A percentile compares a stretch with the other conserved stretches of the same genome.
Conservation (phyloP, 2,888 invertebrate species). For the Gandaritis pyraliata region DNA sequence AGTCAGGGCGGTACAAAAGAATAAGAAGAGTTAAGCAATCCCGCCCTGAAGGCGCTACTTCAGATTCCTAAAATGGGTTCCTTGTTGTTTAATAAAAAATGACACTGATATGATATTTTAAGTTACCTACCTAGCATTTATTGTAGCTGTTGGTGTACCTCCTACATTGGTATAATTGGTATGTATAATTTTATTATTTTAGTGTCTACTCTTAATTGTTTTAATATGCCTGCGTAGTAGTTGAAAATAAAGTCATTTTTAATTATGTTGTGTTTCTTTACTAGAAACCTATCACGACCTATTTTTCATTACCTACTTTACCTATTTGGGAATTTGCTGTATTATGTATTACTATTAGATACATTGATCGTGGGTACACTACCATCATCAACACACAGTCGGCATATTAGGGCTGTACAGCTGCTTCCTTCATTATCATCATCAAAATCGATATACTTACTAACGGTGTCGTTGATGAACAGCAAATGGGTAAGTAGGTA, state of each 20-base stretch:
- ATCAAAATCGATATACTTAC: too few species aligned
- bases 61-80: conserved; percentile 22
- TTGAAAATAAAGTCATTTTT: conserved; percentile 5
- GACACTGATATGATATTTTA: background rate
- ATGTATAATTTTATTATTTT: conserved; percentile 30
- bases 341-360: too few species aligned
- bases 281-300: too few species aligned
- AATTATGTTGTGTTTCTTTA: background rate
- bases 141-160: conserved; percentile 16
- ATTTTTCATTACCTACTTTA: too few species aligned
- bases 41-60: conserved; percentile 39
- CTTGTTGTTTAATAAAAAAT: background rate
- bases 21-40: conserved; percentile 67
- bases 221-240: conserved; percentile 6
- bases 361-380: too few species aligned
- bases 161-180: conserved; percentile 23
- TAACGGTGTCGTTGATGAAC: too few species aligned
- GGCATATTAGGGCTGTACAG: too few species aligned
- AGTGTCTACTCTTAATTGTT: conserved; percentile 20
- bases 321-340: too few species aligned
- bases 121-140: conserved; percentile 5
- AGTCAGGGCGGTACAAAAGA: conserved; percentile 69
- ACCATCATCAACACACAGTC: too few species aligned
- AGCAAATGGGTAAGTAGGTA: too few species aligned
- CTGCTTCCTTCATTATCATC: too few species aligned